Percentiles rank a stretch among this genome's conserved stretches.
Conservation (phyloP, 2,888 invertebrate genomes). For the Mactromeris polynyma region DNA sequence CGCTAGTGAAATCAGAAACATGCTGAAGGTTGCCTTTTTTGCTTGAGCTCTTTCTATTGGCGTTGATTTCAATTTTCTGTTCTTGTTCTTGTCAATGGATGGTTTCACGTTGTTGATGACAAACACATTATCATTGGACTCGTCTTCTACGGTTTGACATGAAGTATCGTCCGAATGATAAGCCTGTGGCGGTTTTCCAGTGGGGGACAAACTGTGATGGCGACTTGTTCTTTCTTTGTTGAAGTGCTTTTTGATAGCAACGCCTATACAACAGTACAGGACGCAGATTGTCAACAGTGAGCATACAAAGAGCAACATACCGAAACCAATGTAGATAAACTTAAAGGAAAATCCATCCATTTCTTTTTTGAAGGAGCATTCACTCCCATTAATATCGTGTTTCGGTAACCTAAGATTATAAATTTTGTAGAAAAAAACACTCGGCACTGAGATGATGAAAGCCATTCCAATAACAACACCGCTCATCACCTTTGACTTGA, state of each 20-base stretch:
- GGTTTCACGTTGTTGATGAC: no score
- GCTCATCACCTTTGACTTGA: slow-evolving; percentile 62
- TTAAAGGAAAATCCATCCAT: background rate
- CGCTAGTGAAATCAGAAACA: slow-evolving; percentile 69
- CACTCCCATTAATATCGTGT: slow-evolving; percentile 41
- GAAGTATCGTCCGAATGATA: background rate
- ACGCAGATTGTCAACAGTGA: slow-evolving; percentile 56
- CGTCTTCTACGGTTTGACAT: background rate
- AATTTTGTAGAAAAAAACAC: slow-evolving; percentile 49
- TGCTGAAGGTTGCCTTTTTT: slow-evolving; percentile 67
- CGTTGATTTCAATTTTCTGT: slow-evolving; percentile 12
- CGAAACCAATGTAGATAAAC: slow-evolving; percentile 48
- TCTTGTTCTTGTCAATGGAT: no score
- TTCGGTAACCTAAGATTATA: slow-evolving; percentile 10
- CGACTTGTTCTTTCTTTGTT: slow-evolving; percentile 49
- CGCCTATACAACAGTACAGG: slow-evolving; percentile 58
- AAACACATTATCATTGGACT: no score
- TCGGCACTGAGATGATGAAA: slow-evolving; percentile 53
- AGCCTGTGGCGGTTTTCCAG: background rate
- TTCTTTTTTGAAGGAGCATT: slow-evolving; percentile 55
- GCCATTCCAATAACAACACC: slow-evolving; percentile 46
- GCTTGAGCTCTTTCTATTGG: slow-evolving; percentile 38
- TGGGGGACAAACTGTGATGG: slow-evolving; percentile 39
- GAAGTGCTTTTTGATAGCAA: slow-evolving; percentile 52
- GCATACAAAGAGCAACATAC: slow-evolving; percentile 45